phyloP scores from a whole-genome alignment of 2,113 vertebrate genomes.

The Strigops habroptila region DNA sequence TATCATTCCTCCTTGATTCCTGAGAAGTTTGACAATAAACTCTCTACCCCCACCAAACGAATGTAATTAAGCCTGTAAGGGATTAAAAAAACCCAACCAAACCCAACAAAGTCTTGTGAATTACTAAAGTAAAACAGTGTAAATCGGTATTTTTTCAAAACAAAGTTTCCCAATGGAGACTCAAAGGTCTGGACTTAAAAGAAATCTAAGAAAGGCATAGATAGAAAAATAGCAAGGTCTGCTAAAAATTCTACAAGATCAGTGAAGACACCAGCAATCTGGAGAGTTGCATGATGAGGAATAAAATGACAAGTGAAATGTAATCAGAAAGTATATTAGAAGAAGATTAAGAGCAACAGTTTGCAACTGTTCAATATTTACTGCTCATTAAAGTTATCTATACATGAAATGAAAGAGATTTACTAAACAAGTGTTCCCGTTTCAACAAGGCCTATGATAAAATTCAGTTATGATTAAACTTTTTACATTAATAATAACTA shows the following conservation, averaged over 20 bases:
- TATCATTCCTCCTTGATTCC: neutral
- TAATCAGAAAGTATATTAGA: neutral
- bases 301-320: neutral
- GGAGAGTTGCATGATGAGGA: neutral
- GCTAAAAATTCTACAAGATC: neutral
- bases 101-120: neutral
- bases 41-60: neutral
- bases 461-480: neutral
- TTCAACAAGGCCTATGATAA: neutral
- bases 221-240: neutral
- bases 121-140: neutral
- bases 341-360: neutral
- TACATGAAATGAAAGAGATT: neutral
- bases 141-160: neutral
- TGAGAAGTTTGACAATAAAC: neutral
- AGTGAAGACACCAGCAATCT: neutral
- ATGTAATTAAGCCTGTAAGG: neutral
- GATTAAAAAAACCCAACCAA: neutral
- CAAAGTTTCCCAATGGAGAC: neutral
- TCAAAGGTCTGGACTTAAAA: neutral
- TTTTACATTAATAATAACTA: neutral
- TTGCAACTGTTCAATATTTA: neutral
- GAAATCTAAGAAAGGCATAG: neutral
- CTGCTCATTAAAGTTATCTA: neutral
- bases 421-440: neutral